phyloP scores from a whole-genome alignment of 2,888 invertebrate species.

The Perizoma flavofasciatum region DNA sequence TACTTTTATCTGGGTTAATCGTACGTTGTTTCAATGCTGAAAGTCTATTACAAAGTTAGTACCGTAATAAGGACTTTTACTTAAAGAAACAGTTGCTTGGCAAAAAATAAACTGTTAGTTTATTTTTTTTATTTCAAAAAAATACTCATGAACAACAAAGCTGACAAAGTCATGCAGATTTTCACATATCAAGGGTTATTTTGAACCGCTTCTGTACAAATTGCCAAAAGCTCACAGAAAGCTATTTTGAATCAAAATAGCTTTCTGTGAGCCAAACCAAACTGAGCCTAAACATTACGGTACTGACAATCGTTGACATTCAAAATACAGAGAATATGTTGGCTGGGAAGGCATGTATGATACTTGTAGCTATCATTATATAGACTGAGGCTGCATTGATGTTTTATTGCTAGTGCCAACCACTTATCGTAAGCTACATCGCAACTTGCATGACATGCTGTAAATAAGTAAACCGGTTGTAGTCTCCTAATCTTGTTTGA shows the following conservation, averaged over 20 bases:
- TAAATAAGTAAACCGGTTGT: constrained; percentile 24
- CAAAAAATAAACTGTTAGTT: not conserved
- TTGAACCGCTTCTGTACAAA: too few relatives aligned
- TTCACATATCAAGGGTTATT: too few relatives aligned
- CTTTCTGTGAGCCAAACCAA: too few relatives aligned
- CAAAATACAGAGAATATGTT: constrained; percentile 7
- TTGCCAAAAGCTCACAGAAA: too few relatives aligned
- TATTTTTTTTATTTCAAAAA: too few relatives aligned
- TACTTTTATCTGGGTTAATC: constrained; percentile 24
- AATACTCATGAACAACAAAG: not conserved
- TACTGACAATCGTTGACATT: constrained; percentile 6
- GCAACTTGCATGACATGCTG: constrained; percentile 12
- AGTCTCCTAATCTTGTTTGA: constrained; percentile 25
- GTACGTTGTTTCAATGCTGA: constrained; percentile 23
- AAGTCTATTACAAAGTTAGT: constrained; percentile 10
- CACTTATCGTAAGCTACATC: constrained; percentile 18
- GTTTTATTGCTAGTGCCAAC: constrained; percentile 24
- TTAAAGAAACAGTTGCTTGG: not conserved
- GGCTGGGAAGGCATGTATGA: constrained; percentile 15
- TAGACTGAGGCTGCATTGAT: constrained; percentile 17
- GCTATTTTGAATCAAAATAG: too few relatives aligned
- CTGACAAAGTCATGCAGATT: too few relatives aligned
- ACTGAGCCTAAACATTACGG: not conserved
- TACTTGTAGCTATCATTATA: constrained; percentile 19
- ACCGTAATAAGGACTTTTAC: constrained; percentile 11